Conservation (phyloP, 2,113 vertebrate genomes). For the Parotia lawesii region DNA sequence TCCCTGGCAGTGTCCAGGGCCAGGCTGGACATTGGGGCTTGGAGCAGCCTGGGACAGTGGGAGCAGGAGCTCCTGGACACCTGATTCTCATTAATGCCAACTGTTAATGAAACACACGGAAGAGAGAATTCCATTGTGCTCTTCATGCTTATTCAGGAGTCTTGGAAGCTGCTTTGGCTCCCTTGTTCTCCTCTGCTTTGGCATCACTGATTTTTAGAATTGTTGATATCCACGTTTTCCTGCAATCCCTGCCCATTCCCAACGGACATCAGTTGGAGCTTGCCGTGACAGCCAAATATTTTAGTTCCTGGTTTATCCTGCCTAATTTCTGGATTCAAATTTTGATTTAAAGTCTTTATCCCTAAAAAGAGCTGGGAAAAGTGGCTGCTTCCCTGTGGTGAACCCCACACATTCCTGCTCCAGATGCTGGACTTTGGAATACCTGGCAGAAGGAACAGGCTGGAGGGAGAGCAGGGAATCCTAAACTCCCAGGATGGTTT, state of each 20-base stretch:
- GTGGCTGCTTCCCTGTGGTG: too few relatives aligned
- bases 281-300: background rate
- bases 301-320: background rate
- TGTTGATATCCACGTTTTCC: background rate
- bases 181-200: background rate
- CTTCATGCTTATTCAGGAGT: background rate
- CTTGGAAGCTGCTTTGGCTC: background rate
- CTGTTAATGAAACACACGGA: background rate
- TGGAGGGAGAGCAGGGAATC: background rate
- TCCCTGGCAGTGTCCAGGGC: background rate
- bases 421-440: background rate
- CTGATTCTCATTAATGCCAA: background rate
- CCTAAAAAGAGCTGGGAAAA: background rate
- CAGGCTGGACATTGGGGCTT: background rate
- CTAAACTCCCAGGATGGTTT: background rate
- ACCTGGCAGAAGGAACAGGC: rapidly evolving
- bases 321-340: background rate
- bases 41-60: background rate
- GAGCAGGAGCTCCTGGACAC: background rate
- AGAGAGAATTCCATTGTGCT: background rate
- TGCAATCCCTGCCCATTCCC: background rate
- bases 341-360: background rate
- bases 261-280: rapidly evolving
- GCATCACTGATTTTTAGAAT: background rate
- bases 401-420: rapidly evolving